Conservation (phyloP, 2,888 invertebrate genomes). For the Nephrotoma guestfalica region DNA sequence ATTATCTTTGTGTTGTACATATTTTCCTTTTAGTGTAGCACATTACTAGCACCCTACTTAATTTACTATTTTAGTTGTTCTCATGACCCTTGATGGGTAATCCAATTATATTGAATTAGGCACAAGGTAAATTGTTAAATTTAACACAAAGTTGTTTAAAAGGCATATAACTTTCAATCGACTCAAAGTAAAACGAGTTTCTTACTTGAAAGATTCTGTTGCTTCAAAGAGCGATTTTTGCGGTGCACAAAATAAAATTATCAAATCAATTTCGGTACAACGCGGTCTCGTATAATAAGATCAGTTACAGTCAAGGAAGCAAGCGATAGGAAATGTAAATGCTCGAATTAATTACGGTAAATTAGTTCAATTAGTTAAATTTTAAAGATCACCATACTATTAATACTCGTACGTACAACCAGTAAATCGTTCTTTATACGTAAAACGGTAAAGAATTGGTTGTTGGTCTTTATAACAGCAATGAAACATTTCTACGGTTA, state of each 20-base stretch:
- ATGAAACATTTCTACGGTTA: not conserved
- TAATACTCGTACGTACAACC: not conserved
- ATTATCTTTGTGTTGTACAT: not conserved
- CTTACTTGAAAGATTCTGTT: not conserved
- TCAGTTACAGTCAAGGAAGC: not conserved
- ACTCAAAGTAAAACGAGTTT: not conserved
- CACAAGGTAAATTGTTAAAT: not conserved
- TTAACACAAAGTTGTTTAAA: not conserved
- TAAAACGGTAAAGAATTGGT: not conserved
- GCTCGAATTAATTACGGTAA: not conserved
- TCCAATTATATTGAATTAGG: not conserved
- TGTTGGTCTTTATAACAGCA: not conserved
- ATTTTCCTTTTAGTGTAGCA: not conserved
- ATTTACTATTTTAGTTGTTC: too few species aligned
- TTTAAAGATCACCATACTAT: not conserved
- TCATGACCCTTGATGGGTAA: not conserved
- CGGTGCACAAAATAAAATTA: not conserved
- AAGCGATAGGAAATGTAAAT: not conserved
- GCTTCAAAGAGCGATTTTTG: not conserved
- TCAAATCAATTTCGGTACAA: not conserved
- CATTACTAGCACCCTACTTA: not conserved
- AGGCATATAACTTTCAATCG: not conserved
- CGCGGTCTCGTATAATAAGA: not conserved
- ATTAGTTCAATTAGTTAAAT: not conserved
- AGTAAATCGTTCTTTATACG: not conserved